A percentile compares a stretch with the other conserved stretches of the same genome.
These are phyloP conservation scores for Papilio demoleus DNA, from an alignment of 2,888 invertebrate species.

Conservation along the genomic window DNA sequence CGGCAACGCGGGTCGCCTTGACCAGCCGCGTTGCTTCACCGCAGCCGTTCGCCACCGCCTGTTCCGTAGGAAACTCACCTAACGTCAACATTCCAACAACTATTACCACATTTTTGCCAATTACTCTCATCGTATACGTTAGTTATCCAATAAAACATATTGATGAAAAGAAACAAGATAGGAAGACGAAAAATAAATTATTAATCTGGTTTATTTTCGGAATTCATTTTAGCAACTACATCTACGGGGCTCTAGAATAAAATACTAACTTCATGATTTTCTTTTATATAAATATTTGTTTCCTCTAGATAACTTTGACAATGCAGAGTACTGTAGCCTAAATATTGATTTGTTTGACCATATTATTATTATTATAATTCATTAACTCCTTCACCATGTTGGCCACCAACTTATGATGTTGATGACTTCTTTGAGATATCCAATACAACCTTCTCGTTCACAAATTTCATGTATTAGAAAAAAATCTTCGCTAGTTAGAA, in stretches of 20 bases:
- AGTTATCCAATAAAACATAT: constrained; percentile 4
- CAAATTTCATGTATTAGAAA: no score
- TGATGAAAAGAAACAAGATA: background rate
- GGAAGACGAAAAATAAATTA: background rate
- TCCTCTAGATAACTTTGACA: no score
- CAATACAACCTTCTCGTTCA: background rate
- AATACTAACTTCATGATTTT: no score
- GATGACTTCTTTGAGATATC: no score
- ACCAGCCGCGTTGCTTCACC: constrained; percentile 56
- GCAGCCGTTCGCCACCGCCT: constrained; percentile 47
- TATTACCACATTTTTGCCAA: constrained; percentile 36
- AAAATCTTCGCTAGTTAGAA: no score
- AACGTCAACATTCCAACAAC: constrained; percentile 42
- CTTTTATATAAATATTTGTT: no score
- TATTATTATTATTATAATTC: background rate
- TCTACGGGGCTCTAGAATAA: no score
- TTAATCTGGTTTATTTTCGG: no score
- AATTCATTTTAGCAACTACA: no score
- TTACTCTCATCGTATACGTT: constrained; percentile 16
- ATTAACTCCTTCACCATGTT: background rate
- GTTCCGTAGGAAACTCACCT: constrained; percentile 55
- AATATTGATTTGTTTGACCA: no score
- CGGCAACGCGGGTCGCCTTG: constrained; percentile 56
- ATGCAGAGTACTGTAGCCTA: no score
- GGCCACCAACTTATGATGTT: no score